phyloP scores from a whole-genome alignment of 2,888 invertebrate species.

The Cephus sareptanus region DNA sequence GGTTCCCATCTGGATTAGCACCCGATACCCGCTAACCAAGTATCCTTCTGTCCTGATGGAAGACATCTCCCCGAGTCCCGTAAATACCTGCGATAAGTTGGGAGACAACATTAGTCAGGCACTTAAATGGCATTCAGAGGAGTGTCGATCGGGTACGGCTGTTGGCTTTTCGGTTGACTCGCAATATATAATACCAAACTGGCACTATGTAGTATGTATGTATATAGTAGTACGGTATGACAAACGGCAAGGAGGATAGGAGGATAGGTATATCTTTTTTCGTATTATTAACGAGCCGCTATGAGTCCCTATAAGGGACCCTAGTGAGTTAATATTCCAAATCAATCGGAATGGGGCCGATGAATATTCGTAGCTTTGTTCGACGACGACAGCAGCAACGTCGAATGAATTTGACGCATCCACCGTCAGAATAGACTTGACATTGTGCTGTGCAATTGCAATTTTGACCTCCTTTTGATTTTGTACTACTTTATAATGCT shows the following conservation, averaged over 20 bases:
- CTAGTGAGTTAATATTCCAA: background rate
- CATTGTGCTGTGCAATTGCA: too few species aligned
- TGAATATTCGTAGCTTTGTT: too few species aligned
- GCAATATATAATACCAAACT: too few species aligned
- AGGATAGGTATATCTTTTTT: background rate
- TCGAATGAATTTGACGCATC: too few species aligned
- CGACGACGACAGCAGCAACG: too few species aligned
- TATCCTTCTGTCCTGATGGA: conserved; percentile 13
- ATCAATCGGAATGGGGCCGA: too few species aligned
- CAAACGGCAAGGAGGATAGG: background rate
- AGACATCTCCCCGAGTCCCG: conserved; percentile 24
- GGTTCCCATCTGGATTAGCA: conserved; percentile 15
- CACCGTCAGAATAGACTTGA: too few species aligned
- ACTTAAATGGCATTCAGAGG: conserved; percentile 46
- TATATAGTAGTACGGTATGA: too few species aligned
- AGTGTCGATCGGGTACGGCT: background rate
- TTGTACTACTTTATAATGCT: too few species aligned
- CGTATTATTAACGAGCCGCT: background rate
- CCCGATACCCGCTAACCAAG: conserved; percentile 3
- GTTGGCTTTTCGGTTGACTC: too few species aligned
- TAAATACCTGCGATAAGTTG: conserved; percentile 38
- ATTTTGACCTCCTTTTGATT: too few species aligned
- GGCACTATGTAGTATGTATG: too few species aligned
- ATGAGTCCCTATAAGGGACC: background rate
- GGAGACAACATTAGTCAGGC: conserved; percentile 54